Evolutionary conservation across 1,140 invertebrate genomes (phyloP).

Genomic region (Euschistus heros): DNA sequence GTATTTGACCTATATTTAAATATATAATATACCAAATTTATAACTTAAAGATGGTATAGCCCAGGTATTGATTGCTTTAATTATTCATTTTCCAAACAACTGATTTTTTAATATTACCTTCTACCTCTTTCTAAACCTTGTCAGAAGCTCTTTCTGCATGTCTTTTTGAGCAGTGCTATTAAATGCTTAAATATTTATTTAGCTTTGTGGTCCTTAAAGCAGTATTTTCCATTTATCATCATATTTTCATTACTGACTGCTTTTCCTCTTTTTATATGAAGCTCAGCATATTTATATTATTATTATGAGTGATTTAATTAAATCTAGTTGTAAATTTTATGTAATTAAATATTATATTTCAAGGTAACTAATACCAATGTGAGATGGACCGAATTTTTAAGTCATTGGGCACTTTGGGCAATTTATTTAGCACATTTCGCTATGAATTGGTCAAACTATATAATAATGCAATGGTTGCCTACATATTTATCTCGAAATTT

Average conservation of each 20-base stretch:
- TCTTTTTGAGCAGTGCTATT: too few relatives aligned
- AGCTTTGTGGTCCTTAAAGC: background rate
- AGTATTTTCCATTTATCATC: background rate
- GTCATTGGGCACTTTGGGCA: slow-evolving; percentile 63
- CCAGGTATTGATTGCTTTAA: too few relatives aligned
- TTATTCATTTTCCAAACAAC: too few relatives aligned
- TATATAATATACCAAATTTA: too few relatives aligned
- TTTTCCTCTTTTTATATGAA: background rate
- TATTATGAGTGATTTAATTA: background rate
- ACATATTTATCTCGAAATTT: slow-evolving; percentile 59
- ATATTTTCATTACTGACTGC: slow-evolving; percentile 8
- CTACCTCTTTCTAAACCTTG: too few relatives aligned
- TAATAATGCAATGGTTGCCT: slow-evolving; percentile 75
- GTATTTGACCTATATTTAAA: too few relatives aligned
- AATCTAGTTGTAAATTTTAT: slow-evolving; percentile 6
- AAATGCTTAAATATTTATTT: too few relatives aligned
- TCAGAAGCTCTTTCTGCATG: too few relatives aligned
- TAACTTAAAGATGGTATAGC: too few relatives aligned
- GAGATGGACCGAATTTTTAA: slow-evolving; percentile 55
- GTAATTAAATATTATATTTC: slow-evolving; percentile 16
- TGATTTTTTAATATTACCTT: too few relatives aligned
- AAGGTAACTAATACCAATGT: slow-evolving; percentile 45
- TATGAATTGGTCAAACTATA: slow-evolving; percentile 78
- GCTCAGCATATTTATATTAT: background rate
- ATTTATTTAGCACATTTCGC: slow-evolving; percentile 71